A percentile compares a stretch with the other conserved stretches of the same genome.
phyloP scores from a whole-genome alignment of 2,797 vertebrate species.

The Pseudotriccus pelzelni region DNA sequence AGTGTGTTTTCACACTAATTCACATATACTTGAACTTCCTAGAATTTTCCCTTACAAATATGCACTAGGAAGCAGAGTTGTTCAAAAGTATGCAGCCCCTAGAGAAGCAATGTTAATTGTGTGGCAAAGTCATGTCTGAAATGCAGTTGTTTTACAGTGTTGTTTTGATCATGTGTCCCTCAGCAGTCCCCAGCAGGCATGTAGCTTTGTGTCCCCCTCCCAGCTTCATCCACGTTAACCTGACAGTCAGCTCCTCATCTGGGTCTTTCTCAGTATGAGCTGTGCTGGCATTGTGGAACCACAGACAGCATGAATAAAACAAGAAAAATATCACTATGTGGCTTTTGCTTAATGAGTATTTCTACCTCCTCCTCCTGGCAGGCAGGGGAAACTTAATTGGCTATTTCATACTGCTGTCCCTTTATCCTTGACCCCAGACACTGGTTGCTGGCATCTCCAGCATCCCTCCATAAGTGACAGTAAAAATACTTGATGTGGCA shows the following conservation, averaged over 20 bases:
- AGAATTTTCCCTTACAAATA: not conserved
- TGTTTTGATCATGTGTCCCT: not conserved
- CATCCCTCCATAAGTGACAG: constrained; percentile 49
- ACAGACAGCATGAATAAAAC: not conserved
- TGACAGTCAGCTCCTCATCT: not conserved
- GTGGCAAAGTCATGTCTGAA: not conserved
- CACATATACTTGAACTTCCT: not conserved
- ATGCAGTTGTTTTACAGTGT: not conserved
- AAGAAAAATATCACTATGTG: not conserved
- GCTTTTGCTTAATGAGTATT: not conserved
- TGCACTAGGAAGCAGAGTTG: not conserved
- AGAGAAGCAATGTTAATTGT: not conserved
- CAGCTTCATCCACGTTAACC: not conserved
- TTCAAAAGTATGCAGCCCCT: not conserved
- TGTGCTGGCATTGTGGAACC: not conserved
- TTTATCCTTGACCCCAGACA: constrained; percentile 73
- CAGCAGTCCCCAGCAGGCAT: not conserved
- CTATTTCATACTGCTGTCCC: constrained; percentile 23
- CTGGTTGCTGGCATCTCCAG: constrained; percentile 26
- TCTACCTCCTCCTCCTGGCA: not conserved
- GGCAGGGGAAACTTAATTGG: not conserved
- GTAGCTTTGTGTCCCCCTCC: not conserved
- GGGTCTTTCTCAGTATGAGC: not conserved
- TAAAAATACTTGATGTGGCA: constrained; percentile 71
- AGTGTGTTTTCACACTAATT: not conserved